Evolutionary conservation across 2,888 invertebrate genomes (phyloP), one percentile per base, ranked within the genome.

Genomic region (Athrips mouffetella): DNA sequence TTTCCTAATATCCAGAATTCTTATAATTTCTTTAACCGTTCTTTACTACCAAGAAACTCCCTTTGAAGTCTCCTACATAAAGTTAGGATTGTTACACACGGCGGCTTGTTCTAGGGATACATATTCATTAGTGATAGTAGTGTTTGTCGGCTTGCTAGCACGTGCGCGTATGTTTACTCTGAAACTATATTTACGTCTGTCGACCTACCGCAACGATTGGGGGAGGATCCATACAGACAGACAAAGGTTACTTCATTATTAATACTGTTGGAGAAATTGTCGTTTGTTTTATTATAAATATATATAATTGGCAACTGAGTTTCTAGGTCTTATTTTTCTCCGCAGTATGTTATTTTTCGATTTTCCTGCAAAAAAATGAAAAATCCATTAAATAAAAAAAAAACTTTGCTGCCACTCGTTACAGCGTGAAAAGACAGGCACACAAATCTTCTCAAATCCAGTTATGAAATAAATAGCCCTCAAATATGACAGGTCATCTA

Each of bases 151-250:
- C 25, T 11, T n/a, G 1, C 2, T 7, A 5, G 23, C 56, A 60
- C 58, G 18, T 58, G 51, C 76, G 73, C 73, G 73, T n/a, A n/a
- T 76, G 71, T 70, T 54, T 54, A 62, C 54, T 65, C 62, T 61
- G 65, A 58, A 7, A 27, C 61, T 56, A 46, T 70, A 63, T 70
- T 70, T 67, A 67, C 69, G 62, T 56, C 50, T 49, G 54, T 48
- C 56, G 75, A 80, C 81, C 76, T 77, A 80, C 80, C 80, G 75
- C 81, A 78, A 71, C 60, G 54, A 41, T 51, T 45, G 41, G 48
- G 37, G 11, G 45, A 46, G 30, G 27, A 11, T 23, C 18, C 5
- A 15, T 4, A 29, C 6, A 18, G 30, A 29, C 16, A 30, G 13
- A 16, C 11, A 13, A 33, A 3, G n/a, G n/a, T n/a, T n/a, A n/a